Conservation (phyloP, 2,113 vertebrate species). For the Paracanthobrama guichenoti region DNA sequence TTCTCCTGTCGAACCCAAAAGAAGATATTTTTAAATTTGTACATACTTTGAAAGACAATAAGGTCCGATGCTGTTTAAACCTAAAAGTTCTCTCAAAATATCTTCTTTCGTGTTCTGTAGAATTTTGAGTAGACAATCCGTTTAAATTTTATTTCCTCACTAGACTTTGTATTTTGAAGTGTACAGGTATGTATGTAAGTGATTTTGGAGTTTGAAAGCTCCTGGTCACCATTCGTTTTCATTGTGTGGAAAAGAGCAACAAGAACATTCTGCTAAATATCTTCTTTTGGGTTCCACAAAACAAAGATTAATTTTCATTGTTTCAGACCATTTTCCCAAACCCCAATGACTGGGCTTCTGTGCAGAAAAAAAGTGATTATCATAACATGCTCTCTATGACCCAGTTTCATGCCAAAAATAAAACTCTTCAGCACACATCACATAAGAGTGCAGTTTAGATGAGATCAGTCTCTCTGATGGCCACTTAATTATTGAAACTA, state of each 20-base stretch:
- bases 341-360: neutral
- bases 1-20: no score
- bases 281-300: neutral
- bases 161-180: neutral
- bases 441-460: slow-evolving; percentile 24
- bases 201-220: neutral
- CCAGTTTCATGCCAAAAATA: slow-evolving; percentile 28
- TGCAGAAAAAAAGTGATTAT: neutral
- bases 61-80: no score
- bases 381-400: neutral
- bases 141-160: neutral
- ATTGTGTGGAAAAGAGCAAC: neutral
- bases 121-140: no score
- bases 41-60: no score
- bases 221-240: neutral
- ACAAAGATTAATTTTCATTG: neutral
- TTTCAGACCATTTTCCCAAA: neutral
- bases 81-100: no score
- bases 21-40: no score
- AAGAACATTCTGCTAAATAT: neutral
- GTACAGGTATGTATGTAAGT: neutral
- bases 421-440: slow-evolving; percentile 4
- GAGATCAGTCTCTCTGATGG: slow-evolving; percentile 6
- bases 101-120: no score
- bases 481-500: slow-evolving; percentile 36